Conservation (phyloP, 2,113 vertebrate species). For the Psammodynastes pulverulentus region DNA sequence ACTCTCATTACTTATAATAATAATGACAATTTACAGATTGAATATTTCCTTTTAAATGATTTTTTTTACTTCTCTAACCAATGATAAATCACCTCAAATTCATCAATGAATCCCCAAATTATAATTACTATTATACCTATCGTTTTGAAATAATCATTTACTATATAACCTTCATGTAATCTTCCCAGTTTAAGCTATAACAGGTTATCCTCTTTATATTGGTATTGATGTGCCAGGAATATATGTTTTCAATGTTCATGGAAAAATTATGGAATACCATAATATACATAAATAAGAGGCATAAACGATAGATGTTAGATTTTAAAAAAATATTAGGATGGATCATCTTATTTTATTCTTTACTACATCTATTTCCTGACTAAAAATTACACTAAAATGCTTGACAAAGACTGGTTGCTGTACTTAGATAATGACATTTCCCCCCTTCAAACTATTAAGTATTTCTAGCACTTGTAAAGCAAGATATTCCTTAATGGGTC, state of each 20-base stretch:
- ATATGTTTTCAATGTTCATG: neutral
- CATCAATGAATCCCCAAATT: neutral
- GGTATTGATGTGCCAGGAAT: neutral
- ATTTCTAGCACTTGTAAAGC: neutral
- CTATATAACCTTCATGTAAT: neutral
- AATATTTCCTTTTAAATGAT: neutral
- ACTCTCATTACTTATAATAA: neutral
- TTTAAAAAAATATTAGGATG: neutral
- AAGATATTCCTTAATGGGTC: neutral
- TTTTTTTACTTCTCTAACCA: neutral
- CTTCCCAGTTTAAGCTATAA: neutral
- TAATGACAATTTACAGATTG: neutral
- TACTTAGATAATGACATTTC: neutral
- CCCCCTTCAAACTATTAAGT: neutral
- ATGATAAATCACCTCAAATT: neutral
- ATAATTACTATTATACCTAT: neutral
- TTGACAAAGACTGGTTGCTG: neutral
- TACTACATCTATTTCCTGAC: neutral
- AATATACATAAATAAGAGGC: neutral
- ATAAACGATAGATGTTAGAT: neutral
- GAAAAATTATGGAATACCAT: neutral
- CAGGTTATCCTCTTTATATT: neutral
- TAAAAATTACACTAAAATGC: neutral
- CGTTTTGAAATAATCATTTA: neutral
- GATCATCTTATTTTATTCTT: neutral